A percentile compares a stretch with the other conserved stretches of the same genome.
These are phyloP conservation scores for Lochmaea crataegi DNA, from an alignment of 2,888 invertebrate species.

Conservation along the genomic window DNA sequence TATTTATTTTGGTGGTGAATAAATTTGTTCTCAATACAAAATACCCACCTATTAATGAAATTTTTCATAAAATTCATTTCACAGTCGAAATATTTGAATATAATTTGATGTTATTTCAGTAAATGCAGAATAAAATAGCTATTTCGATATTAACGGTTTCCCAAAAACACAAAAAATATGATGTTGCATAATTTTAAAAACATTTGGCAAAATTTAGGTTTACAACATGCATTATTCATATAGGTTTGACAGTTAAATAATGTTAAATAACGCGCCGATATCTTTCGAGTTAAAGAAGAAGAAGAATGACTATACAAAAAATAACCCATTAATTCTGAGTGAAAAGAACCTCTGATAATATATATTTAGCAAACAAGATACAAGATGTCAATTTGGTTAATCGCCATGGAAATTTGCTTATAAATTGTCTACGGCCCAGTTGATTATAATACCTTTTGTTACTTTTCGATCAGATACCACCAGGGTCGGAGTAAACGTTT, in stretches of 20 bases:
- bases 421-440: conserved; percentile 39
- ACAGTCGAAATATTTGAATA: neutral
- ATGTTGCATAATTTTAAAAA: conserved; percentile 4
- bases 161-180: neutral
- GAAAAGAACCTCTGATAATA: conserved; percentile 36
- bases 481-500: neutral
- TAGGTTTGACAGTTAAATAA: conserved; percentile 23
- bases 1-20: too few species aligned
- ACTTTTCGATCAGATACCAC: conserved; percentile 25
- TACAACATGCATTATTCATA: conserved; percentile 24
- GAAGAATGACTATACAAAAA: conserved; percentile 26
- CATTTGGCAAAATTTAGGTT: conserved; percentile 15
- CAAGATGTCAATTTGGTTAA: conserved; percentile 43
- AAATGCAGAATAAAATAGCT: neutral
- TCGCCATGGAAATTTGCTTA: conserved; percentile 43
- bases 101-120: neutral
- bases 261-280: conserved; percentile 20
- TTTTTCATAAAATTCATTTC: too few species aligned
- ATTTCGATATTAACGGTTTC: neutral
- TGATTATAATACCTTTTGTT: conserved; percentile 38
- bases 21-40: too few species aligned
- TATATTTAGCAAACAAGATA: conserved; percentile 41
- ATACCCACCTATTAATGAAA: too few species aligned
- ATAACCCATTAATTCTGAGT: conserved; percentile 33
- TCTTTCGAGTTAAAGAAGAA: conserved; percentile 10